Base-by-base conservation (phyloP, 2,888 invertebrate genomes). In the Hymenopus coronatus region DNA sequence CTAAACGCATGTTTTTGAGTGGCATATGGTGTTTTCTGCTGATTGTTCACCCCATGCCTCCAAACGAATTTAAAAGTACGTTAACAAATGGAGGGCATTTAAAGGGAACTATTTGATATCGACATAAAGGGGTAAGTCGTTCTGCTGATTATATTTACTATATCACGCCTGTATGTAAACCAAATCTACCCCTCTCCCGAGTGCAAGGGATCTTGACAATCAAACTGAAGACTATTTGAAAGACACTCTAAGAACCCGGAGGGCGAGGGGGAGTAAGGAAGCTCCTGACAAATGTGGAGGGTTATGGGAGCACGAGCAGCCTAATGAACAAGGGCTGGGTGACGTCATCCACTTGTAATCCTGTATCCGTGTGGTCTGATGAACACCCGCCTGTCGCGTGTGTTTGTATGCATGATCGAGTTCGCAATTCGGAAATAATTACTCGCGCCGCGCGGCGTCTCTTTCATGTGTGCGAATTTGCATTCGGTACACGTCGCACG, bases 401-500 rank as follows among this genome's bases (percentile, higher is more conserved):
- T 88, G 90, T 87, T 89, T 83, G 89, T 83, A 90, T 89, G 90
- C 90, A 89, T 90, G 89, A 89, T 85, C 89, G 88, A 88, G 83
- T 85, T 88, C 86, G 89, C 88, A 88, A 90, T 89, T 90, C 90
- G 88, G 90, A 88, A 90, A 90, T 90, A 90, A 90, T 90, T 90
- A 88, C 85, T 85, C 30, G 82, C 82, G 70, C 82, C 82, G 28
- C 28, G 28, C 90, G 89, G 87, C 83, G 82, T 88, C 88, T 88
- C 90, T 90, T 89, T 90, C 89, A 89, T 88, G 85, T 90, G 81
- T 84, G 54, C 83, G 82, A 82, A 88, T 88, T 88, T 89, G 84
- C 86, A 89, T 87, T 85, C 88, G 83, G 82, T 83, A 46, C 89
- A 84, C 84, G 83, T 70, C 82, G 86, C 46, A 27, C 46, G 85